phyloP scores from a whole-genome alignment of 2,888 invertebrate genomes.

The Ornithoptera priamus region DNA sequence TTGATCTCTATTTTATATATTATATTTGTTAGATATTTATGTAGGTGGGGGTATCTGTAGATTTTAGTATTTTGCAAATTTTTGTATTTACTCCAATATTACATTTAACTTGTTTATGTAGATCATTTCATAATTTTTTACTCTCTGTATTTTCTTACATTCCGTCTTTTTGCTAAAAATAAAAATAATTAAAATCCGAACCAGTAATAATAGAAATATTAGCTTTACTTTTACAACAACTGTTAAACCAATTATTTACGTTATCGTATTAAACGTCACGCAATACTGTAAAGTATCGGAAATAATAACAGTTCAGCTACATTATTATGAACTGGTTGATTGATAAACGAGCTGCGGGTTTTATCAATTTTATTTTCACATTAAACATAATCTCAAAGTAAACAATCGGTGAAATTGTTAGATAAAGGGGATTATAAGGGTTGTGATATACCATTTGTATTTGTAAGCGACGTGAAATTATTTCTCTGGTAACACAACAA shows the following conservation, averaged over 20 bases:
- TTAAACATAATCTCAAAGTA: slow-evolving; percentile 25
- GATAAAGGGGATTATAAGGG: slow-evolving; percentile 30
- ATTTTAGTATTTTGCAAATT: too few relatives aligned
- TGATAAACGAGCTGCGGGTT: slow-evolving; percentile 3
- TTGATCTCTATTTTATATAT: too few relatives aligned
- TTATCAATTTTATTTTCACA: slow-evolving; percentile 21
- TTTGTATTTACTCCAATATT: too few relatives aligned
- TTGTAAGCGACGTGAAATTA: slow-evolving; percentile 30
- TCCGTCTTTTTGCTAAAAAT: too few relatives aligned
- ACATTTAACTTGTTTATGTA: too few relatives aligned
- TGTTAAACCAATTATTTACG: background rate
- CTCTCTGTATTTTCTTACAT: too few relatives aligned
- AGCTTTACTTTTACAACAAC: too few relatives aligned
- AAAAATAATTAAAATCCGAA: too few relatives aligned
- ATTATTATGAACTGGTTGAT: background rate
- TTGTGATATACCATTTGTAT: slow-evolving; percentile 29
- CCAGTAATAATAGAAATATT: too few relatives aligned
- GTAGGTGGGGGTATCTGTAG: too few relatives aligned
- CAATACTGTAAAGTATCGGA: background rate
- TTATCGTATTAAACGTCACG: background rate
- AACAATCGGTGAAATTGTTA: slow-evolving; percentile 26
- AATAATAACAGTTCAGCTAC: background rate
- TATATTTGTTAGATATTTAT: too few relatives aligned
- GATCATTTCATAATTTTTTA: too few relatives aligned
- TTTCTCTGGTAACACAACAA: slow-evolving; percentile 28